Base-by-base conservation (phyloP, 2,888 invertebrate species). In the Eueremaeus valkanovi region DNA sequence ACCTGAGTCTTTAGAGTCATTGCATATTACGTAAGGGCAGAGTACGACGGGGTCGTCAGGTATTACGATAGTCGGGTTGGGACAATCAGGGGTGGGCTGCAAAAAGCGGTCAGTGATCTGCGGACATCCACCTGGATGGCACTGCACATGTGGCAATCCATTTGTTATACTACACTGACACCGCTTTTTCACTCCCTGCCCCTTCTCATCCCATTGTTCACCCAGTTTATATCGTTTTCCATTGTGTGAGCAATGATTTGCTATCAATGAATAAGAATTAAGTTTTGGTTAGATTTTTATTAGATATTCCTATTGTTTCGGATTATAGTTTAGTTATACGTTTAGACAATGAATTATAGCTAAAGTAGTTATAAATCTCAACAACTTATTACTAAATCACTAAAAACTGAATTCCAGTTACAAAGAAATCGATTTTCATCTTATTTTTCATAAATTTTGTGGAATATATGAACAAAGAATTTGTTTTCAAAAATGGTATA, bases 21-120 rank as follows among this genome's bases (percentile, higher is more conserved):
- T 79, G 74, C 79, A 79, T 24, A 79, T 77, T 24, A 79, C 79
- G 73, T 79, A 79, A 27, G 79, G 79, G 66, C 79, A 79, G 77
- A 79, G 77, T 0, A 75, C 42, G n/a, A 77, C 76, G 9, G 79
- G 79, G 75, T 79, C 78, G 24, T 79, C 78, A 1, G 79, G 79
- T n/a, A 74, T 77, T 3, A 79, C 76, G 29, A 78, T 68, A 18
- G 78, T 77, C 27, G 79, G 79, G 24, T 76, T 73, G 0, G 74
- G 76, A 70, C 79, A 79, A 21, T 79, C 79, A 55, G 75, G 76
- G 18, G 79, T 77, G 18, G 79, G 79, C 29, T 75, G 51, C 3
- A 78, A 73, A 74, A 77, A 78, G 24, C 76, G 76, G 13, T 78
- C 77, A 3, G 79, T 79, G 29, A 79, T 79, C 51, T 75, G 77